phyloP scores from a whole-genome alignment of 1,140 invertebrate species.

The Aphidius ervi region DNA sequence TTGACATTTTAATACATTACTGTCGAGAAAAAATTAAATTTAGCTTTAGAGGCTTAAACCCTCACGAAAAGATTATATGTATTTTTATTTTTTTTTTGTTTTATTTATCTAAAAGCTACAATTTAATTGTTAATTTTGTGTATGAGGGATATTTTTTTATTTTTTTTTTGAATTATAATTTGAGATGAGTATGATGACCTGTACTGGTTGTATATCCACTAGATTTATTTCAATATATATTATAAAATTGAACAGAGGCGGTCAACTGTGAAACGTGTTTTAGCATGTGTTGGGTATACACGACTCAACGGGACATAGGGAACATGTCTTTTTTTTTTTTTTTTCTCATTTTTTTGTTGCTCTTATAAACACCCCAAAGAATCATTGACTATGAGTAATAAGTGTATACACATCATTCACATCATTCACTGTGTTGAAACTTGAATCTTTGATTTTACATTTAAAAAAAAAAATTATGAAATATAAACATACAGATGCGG shows the following conservation, averaged over 20 bases:
- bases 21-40: too few relatives aligned
- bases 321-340: slow-evolving; percentile 10
- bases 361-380: not conserved
- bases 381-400: slow-evolving; percentile 1
- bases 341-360: not conserved
- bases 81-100: too few relatives aligned
- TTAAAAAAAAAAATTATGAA: not conserved
- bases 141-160: too few relatives aligned
- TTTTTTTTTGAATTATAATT: too few relatives aligned
- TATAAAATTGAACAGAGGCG: slow-evolving; percentile 44
- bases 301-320: slow-evolving; percentile 39
- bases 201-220: slow-evolving; percentile 2
- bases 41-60: too few relatives aligned
- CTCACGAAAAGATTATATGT: too few relatives aligned
- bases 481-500: slow-evolving; percentile 17
- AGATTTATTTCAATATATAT: too few relatives aligned
- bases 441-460: slow-evolving; percentile 18
- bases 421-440: slow-evolving; percentile 1
- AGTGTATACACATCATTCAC: slow-evolving; percentile 5
- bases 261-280: slow-evolving; percentile 52
- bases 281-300: slow-evolving; percentile 51
- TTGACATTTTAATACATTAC: too few relatives aligned
- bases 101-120: too few relatives aligned
- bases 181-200: too few relatives aligned
- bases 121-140: too few relatives aligned